Conservation (phyloP, 2,797 vertebrate genomes). For the Rallus crepitans region DNA sequence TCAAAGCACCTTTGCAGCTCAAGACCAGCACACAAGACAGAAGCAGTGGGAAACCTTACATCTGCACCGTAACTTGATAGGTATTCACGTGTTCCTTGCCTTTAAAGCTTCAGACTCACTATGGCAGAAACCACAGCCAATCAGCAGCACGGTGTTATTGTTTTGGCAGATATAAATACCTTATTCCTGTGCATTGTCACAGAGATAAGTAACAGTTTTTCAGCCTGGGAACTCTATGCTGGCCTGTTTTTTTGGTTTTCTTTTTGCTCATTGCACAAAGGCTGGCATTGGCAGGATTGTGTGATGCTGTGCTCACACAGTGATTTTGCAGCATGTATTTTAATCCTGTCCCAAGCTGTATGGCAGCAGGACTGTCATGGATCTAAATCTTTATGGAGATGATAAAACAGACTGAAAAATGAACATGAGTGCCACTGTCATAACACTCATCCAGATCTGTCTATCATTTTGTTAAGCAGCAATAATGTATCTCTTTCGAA, state of each 20-base stretch:
- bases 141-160: background rate
- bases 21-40: background rate
- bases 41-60: background rate
- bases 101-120: background rate
- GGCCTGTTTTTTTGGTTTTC: background rate
- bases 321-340: constrained; percentile 9
- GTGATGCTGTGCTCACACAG: background rate
- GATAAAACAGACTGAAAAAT: constrained; percentile 30
- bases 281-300: background rate
- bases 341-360: background rate
- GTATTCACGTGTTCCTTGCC: background rate
- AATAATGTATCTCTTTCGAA: background rate
- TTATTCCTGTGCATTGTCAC: background rate
- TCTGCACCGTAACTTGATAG: background rate
- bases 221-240: background rate
- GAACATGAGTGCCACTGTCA: background rate
- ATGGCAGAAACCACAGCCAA: background rate
- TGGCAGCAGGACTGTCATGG: background rate
- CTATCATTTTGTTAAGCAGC: background rate
- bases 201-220: background rate
- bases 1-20: background rate
- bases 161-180: background rate
- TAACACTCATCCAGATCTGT: background rate
- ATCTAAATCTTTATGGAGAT: background rate
- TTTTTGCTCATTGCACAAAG: background rate